Conservation (phyloP, 2,888 invertebrate genomes). For the Hecatera dysodea region DNA sequence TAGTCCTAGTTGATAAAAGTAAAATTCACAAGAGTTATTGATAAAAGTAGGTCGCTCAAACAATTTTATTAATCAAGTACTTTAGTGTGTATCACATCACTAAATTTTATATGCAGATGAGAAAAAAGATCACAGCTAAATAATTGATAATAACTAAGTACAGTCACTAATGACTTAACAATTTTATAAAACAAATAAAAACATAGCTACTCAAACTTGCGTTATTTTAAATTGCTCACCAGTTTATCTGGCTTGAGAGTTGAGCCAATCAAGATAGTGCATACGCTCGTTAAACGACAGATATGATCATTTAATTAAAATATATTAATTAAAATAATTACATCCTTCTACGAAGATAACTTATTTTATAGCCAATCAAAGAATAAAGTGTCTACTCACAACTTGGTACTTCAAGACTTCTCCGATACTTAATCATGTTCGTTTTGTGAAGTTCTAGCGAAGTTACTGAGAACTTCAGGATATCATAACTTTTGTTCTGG, state of each 20-base stretch:
- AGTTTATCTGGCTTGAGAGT: not conserved
- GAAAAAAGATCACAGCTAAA: no score
- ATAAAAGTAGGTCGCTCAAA: no score
- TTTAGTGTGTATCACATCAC: not conserved
- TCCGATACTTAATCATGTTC: constrained; percentile 56
- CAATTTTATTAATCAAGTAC: no score
- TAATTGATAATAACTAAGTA: no score
- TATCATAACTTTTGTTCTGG: constrained; percentile 56
- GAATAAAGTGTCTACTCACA: constrained; percentile 37
- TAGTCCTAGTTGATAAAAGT: no score
- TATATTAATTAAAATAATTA: constrained; percentile 25
- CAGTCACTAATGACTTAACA: no score
- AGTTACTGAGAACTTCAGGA: constrained; percentile 39
- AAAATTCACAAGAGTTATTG: no score
- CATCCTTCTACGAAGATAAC: not conserved
- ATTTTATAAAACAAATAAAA: no score
- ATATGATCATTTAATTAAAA: constrained; percentile 24
- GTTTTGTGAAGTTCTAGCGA: constrained; percentile 44
- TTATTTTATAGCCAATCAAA: constrained; percentile 53
- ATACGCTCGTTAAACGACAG: not conserved
- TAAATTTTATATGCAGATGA: no score
- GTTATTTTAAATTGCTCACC: not conserved
- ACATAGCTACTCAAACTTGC: not conserved
- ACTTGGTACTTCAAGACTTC: constrained; percentile 37
- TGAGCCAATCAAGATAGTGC: not conserved